These are phyloP conservation scores for Lycorma delicatula DNA, from an alignment of 1,140 invertebrate genomes.

Conservation along the genomic window DNA sequence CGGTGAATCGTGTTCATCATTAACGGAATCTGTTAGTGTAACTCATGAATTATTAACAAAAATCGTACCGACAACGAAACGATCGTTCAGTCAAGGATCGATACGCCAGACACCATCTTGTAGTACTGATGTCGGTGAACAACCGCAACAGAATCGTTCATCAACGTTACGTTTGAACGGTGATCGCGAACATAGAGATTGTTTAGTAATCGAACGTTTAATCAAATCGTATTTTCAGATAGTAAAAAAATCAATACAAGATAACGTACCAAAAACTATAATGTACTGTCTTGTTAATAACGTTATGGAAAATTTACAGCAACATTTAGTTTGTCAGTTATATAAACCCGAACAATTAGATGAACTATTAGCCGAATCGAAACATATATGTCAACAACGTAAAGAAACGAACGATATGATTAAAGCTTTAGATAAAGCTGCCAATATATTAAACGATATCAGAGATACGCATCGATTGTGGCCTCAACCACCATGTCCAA, in stretches of 20 bases:
- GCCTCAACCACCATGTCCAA: too few relatives aligned
- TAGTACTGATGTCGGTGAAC: not conserved
- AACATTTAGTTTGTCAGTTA: slow-evolving; percentile 92
- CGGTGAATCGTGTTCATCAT: not conserved
- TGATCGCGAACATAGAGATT: slow-evolving; percentile 76
- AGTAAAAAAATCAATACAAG: slow-evolving; percentile 95
- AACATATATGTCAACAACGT: not conserved
- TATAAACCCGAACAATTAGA: slow-evolving; percentile 54
- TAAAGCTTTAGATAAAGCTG: not conserved
- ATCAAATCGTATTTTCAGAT: slow-evolving; percentile 99
- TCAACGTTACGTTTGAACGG: not conserved
- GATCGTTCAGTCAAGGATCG: not conserved
- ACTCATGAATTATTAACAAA: not conserved
- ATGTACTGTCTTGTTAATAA: slow-evolving; percentile 99
- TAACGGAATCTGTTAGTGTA: not conserved
- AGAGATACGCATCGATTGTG: not conserved
- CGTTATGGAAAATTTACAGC: slow-evolving; percentile 96
- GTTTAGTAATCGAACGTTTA: slow-evolving; percentile 90
- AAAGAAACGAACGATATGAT: not conserved
- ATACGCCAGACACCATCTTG: not conserved
- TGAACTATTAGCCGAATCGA: not conserved
- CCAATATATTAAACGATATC: not conserved
- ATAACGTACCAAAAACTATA: slow-evolving; percentile 95
- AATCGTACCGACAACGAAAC: not conserved
- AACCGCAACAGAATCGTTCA: not conserved